Conservation (phyloP, 2,113 vertebrate species). For the Amblyornis subalaris region DNA sequence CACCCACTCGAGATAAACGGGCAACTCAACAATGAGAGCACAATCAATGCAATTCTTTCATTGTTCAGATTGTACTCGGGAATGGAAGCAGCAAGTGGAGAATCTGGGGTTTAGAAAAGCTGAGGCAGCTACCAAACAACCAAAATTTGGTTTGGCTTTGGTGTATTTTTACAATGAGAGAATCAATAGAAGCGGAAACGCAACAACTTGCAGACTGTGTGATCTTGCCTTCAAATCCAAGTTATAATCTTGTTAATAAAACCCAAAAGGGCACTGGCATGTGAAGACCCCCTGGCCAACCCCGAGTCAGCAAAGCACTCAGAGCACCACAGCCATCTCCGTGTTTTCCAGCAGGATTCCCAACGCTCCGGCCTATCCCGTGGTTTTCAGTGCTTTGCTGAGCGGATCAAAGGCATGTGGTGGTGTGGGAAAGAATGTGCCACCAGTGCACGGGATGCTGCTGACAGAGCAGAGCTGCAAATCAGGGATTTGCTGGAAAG, state of each 20-base stretch:
- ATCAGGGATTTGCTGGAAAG: background rate
- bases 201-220: background rate
- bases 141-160: background rate
- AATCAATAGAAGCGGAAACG: slow-evolving; percentile 1
- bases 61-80: slow-evolving; percentile 54
- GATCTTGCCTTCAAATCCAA: background rate
- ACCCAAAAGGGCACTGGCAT: background rate
- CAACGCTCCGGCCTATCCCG: background rate
- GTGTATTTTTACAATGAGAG: background rate
- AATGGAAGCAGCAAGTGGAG: slow-evolving; percentile 74
- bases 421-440: background rate
- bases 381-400: background rate
- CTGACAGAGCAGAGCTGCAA: background rate
- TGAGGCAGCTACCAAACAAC: background rate
- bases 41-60: slow-evolving; percentile 50
- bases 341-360: background rate
- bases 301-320: background rate
- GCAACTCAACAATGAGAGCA: slow-evolving; percentile 55
- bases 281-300: background rate
- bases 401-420: background rate
- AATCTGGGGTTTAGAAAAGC: slow-evolving; percentile 72
- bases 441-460: rapidly evolving
- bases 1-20: slow-evolving; percentile 5
- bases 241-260: background rate
- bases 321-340: background rate